Conservation (phyloP, 2,113 vertebrate species). For the Casuarius casuarius region DNA sequence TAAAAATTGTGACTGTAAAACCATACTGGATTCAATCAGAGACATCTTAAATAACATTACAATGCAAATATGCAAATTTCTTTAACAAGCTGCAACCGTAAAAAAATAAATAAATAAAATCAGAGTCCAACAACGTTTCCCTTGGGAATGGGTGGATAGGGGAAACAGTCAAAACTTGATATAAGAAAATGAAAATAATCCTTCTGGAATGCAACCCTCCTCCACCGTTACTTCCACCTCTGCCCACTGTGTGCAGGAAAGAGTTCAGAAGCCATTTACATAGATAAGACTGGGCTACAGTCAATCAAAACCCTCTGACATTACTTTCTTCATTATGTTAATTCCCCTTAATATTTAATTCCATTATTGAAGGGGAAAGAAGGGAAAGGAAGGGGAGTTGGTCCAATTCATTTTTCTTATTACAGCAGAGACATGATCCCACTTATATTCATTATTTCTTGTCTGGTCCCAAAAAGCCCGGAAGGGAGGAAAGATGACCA, state of each 20-base stretch:
- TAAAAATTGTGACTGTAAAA: neutral
- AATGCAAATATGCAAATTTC: neutral
- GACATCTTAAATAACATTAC: neutral
- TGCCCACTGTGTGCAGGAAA: rapidly evolving
- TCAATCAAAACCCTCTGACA: neutral
- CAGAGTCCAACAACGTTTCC: neutral
- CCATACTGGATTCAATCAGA: neutral
- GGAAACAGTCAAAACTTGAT: neutral
- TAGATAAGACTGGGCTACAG: neutral
- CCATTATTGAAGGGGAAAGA: neutral
- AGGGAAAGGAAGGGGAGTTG: neutral
- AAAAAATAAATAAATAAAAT: neutral
- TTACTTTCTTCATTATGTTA: neutral
- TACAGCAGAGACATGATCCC: neutral
- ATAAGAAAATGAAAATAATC: neutral
- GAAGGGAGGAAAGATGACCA: neutral
- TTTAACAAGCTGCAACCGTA: neutral
- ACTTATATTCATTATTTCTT: neutral
- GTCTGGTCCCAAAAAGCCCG: neutral
- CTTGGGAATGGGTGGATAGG: neutral
- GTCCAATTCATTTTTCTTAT: neutral
- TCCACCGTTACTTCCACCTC: neutral
- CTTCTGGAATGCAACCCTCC: neutral
- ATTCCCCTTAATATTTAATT: neutral
- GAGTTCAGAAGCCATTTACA: rapidly evolving